phyloP scores from a whole-genome alignment of 2,113 vertebrate genomes.

The Phalacrocorax pelagicus region DNA sequence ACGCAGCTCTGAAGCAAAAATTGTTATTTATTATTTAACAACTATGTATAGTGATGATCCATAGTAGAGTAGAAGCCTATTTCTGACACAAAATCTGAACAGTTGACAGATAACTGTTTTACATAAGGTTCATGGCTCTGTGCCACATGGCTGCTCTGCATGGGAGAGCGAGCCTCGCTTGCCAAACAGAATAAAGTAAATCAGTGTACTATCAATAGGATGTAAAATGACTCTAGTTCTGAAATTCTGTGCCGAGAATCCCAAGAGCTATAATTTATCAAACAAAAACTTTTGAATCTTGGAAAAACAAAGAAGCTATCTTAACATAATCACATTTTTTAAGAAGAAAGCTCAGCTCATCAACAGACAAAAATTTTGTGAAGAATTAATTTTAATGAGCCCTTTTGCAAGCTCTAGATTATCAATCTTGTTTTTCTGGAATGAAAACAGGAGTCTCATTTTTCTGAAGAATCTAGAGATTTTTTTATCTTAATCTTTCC shows the following conservation, averaged over 20 bases:
- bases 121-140: background rate
- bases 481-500: background rate
- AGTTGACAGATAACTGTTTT: background rate
- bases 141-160: background rate
- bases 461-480: background rate
- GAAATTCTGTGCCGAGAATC: background rate
- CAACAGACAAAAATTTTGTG: background rate
- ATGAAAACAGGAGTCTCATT: background rate
- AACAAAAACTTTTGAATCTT: background rate
- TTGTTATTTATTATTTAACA: background rate
- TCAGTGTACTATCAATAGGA: background rate
- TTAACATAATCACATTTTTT: background rate
- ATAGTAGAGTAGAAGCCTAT: background rate
- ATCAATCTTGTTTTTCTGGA: background rate
- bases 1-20: rapidly evolving
- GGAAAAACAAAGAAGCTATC: background rate
- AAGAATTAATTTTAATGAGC: background rate
- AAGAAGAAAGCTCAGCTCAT: background rate
- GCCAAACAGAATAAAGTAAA: background rate
- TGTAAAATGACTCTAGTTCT: background rate
- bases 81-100: background rate
- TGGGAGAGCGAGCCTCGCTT: background rate
- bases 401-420: background rate
- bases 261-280: background rate
- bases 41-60: rapidly evolving